Evolutionary conservation across 2,113 vertebrate species (phyloP), one percentile per base, ranked within the genome.

Genomic region (Pelecanus crispus): DNA sequence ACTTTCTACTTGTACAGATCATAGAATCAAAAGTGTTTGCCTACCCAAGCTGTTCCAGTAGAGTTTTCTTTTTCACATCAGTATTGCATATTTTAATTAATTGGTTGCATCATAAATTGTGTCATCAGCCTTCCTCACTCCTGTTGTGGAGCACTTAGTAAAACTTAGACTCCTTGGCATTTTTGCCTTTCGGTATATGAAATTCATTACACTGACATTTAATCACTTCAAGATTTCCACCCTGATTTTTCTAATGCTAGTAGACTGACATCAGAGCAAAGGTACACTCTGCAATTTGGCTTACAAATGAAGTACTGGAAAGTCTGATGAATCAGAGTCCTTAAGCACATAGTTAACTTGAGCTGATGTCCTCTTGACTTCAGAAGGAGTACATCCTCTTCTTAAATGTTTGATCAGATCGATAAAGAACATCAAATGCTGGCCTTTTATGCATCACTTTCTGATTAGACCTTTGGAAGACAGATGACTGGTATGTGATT

Each of bases 271-370:
- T 63, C 50, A 90, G 49, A 93, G 71, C 75, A 72, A 72, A 88
- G 62, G 47, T 82, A 36, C 11, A 25, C 22, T 84, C 65, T 79
- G 38, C 29, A 82, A 70, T 90, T 90, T 82, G 63, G 31, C 45
- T 96, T 95, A 62, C 74, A 92, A 77, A 88, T 75, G 62, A 90
- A 66, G 53, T 86, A 90, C 15, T 82, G 59, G 74, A 58, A 92
- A 62, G 38, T 72, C 42, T 68, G 58, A 82, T 92, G 75, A 91
- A 75, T 74, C 45, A 29, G 47, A 81, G 45, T 67, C 63, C 36
- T 82, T 91, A 77, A 86, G 62, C 44, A 44, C 15, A 40, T 32
- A 75, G 36, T 94, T 88, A 92, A 75, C 90, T 56, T 82, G 58
- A 80, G 32, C 53, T 55, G 52, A 66, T 77, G 93, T 49, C 42